Percentiles rank a stretch among this genome's conserved stretches.
These are phyloP conservation scores for Cossypha heuglini DNA, from an alignment of 2,797 vertebrate genomes.

Conservation along the genomic window DNA sequence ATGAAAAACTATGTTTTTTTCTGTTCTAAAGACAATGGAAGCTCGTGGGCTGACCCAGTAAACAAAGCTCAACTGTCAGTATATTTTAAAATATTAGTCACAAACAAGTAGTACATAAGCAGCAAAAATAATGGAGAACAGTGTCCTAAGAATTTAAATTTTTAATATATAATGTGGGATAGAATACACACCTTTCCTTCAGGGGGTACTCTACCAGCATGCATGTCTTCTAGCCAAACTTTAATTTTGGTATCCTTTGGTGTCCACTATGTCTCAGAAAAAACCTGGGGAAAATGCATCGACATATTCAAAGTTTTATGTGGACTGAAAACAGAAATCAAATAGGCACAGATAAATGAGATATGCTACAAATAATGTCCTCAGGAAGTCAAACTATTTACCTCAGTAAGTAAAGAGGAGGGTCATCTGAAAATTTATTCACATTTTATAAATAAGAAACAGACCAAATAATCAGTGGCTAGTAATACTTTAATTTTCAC, in stretches of 20 bases:
- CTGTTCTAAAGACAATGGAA: slow-evolving; percentile 46
- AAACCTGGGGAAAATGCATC: background rate
- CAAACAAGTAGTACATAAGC: background rate
- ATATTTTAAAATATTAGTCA: slow-evolving; percentile 27
- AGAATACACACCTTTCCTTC: background rate
- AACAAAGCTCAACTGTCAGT: slow-evolving; percentile 46
- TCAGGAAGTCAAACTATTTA: background rate
- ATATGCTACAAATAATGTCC: background rate
- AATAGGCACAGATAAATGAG: background rate
- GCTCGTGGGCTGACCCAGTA: slow-evolving; percentile 4
- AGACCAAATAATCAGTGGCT: background rate
- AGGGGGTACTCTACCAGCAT: background rate
- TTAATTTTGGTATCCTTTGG: background rate
- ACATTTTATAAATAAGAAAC: background rate
- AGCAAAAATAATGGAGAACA: background rate
- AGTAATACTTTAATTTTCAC: background rate
- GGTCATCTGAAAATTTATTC: background rate
- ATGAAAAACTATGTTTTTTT: background rate
- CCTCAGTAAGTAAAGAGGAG: background rate
- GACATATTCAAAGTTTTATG: background rate
- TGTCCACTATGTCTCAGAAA: background rate
- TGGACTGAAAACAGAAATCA: background rate
- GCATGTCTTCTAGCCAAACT: background rate
- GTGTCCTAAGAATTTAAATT: background rate
- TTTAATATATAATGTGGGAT: background rate